These are phyloP conservation scores for Capitulum mitella DNA, from an alignment of 2,888 invertebrate species.

Conservation along the genomic window DNA sequence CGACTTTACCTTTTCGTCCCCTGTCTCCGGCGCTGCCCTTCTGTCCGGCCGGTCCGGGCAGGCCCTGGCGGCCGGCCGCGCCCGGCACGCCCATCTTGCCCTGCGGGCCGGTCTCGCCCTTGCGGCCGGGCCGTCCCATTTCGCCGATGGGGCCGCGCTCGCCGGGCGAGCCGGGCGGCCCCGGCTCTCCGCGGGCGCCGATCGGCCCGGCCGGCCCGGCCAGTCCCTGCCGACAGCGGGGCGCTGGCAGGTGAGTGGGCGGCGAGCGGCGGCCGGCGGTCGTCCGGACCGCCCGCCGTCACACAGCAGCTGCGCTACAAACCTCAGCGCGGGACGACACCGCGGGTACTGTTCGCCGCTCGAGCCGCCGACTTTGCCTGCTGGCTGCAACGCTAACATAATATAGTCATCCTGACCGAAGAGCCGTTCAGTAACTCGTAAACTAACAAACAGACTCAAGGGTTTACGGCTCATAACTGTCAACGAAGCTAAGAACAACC, in stretches of 20 bases:
- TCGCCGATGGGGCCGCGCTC: slow-evolving; percentile 72
- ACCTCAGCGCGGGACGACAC: too few relatives aligned
- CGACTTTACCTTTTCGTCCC: slow-evolving; percentile 55
- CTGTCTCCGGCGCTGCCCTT: slow-evolving; percentile 69
- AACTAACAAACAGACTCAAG: too few relatives aligned
- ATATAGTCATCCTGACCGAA: too few relatives aligned
- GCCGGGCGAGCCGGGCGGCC: slow-evolving; percentile 56
- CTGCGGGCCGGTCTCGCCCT: slow-evolving; percentile 64
- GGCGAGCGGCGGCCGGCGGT: not conserved
- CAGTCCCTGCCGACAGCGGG: slow-evolving; percentile 56
- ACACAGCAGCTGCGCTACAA: too few relatives aligned
- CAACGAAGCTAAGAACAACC: too few relatives aligned
- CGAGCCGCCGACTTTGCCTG: too few relatives aligned
- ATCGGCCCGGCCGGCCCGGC: slow-evolving; percentile 37
- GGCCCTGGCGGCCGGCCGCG: slow-evolving; percentile 53
- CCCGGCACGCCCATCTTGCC: slow-evolving; percentile 61
- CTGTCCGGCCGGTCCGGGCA: slow-evolving; percentile 62
- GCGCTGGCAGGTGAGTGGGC: not conserved
- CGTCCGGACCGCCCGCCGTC: too few relatives aligned
- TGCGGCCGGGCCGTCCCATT: slow-evolving; percentile 62
- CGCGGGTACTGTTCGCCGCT: too few relatives aligned
- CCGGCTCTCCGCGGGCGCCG: slow-evolving; percentile 67
- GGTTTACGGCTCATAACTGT: too few relatives aligned
- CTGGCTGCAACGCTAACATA: too few relatives aligned
- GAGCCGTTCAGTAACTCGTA: too few relatives aligned